A percentile compares a stretch with the other conserved stretches of the same genome.
phyloP scores from a whole-genome alignment of 2,113 vertebrate species.

The Campylomormyrus tamandua region DNA sequence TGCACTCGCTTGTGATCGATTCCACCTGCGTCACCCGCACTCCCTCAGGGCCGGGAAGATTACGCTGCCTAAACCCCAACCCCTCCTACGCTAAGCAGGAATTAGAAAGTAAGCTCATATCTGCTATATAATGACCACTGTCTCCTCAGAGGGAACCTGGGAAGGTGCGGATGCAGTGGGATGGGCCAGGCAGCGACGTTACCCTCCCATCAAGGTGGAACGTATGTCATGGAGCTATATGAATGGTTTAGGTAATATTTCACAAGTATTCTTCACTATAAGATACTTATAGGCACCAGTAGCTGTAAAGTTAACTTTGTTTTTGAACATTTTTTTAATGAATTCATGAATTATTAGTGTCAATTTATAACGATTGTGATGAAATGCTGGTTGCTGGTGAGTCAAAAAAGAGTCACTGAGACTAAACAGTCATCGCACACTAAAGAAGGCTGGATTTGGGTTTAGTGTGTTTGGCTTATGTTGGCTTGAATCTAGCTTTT shows the following conservation, averaged over 20 bases:
- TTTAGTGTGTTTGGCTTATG: not conserved
- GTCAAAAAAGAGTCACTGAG: not conserved
- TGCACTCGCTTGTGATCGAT: not conserved
- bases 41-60: not conserved
- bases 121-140: not conserved
- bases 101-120: not conserved
- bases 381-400: not conserved
- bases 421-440: not conserved
- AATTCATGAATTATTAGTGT: not conserved
- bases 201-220: slow-evolving; percentile 42
- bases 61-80: not conserved
- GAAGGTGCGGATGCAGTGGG: not conserved
- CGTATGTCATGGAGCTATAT: slow-evolving; percentile 52
- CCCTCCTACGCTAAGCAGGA: not conserved
- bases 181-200: slow-evolving; percentile 58
- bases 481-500: not conserved
- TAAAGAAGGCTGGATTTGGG: not conserved
- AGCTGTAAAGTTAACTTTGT: not conserved
- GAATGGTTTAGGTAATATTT: slow-evolving; percentile 55
- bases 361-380: not conserved
- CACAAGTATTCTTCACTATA: not conserved
- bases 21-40: not conserved
- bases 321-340: not conserved
- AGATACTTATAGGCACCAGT: not conserved
- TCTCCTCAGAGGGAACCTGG: not conserved